Percentiles rank a stretch among this genome's conserved stretches.
Evolutionary conservation across 2,797 vertebrate species (phyloP).

Genomic region (Falco concolor): DNA sequence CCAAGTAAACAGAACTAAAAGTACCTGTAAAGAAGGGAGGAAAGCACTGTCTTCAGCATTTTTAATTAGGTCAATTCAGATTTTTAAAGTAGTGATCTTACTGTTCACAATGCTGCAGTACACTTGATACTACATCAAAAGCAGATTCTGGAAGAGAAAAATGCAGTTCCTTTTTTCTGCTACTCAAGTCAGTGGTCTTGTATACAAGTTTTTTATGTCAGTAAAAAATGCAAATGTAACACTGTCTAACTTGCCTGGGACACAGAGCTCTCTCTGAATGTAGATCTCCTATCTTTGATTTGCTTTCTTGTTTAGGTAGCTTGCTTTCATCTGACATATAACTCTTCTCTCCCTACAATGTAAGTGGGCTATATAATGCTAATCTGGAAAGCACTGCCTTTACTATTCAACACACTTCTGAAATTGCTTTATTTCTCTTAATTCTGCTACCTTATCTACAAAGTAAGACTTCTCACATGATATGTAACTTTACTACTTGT

Average conservation of each 20-base stretch:
- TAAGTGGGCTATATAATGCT: constrained; percentile 17
- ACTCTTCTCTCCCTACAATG: background rate
- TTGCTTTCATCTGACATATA: constrained; percentile 61
- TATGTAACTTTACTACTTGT: background rate
- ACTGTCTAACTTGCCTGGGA: constrained; percentile 58
- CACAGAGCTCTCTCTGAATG: constrained; percentile 57
- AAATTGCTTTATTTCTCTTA: constrained; percentile 3
- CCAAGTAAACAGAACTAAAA: constrained; percentile 96
- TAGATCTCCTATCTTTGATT: constrained; percentile 60
- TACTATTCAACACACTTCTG: constrained; percentile 6
- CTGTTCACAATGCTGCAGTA: background rate
- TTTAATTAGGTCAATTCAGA: constrained; percentile 43
- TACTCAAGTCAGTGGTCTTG: constrained; percentile 43
- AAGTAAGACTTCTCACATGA: background rate
- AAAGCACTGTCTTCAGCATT: background rate
- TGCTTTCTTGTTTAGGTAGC: constrained; percentile 59
- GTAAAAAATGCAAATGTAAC: constrained; percentile 61
- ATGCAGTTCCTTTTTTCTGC: constrained; percentile 10
- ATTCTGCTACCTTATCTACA: background rate
- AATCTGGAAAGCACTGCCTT: background rate
- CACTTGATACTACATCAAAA: constrained; percentile 21
- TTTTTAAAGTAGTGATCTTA: background rate
- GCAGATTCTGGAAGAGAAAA: background rate
- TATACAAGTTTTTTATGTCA: constrained; percentile 58
- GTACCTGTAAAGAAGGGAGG: constrained; percentile 80